Base-by-base conservation (phyloP, 2,113 vertebrate genomes). In the Malurus cyaneus region DNA sequence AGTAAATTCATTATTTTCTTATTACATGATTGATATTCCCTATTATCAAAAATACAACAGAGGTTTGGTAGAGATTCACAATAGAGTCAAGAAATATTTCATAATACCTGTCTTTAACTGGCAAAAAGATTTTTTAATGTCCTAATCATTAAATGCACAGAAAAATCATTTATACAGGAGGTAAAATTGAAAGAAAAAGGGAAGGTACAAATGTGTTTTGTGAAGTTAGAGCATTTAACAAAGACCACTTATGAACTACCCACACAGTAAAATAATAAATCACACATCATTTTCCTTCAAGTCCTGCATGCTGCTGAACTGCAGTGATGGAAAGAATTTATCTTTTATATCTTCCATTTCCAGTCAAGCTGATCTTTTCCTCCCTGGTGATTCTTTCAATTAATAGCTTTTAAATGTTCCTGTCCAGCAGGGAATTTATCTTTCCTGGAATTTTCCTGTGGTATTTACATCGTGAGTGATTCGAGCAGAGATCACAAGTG, bases 311-410 rank as follows among this genome's bases (percentile, higher is more conserved):
- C 56, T 90, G 52, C 85, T 80, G 52, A 95, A 80, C 47, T 52
- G 39, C 54, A 77, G 42, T 59, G 80, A 77, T 16, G 6, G 67
- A 59, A 90, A 66, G 46, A 47, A 24, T 89, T 89, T 93, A 52
- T 94, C 81, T 93, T 82, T 73, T 83, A 23, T 36, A 74, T 73
- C 56, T 89, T 83, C 65, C 28, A 71, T 44, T 96, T 92, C 64
- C 85, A 89, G 39, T 46, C 56, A 85, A 62, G n/a, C 36, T 66
- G 32, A 79, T 91, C 70, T 62, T 46, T 89, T 65, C 62, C 49
- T 89, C 76, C 79, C 74, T 80, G 44, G 60, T 70, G 67, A 39
- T 83, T 92, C 71, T 78, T 62, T 77, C 78, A 70, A 74, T 91
- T 73, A 94, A 92, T 66, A 52, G 32, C 21, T 70, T 92, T 80